These are phyloP conservation scores for Augochlora pura DNA, from an alignment of 1,140 invertebrate species.

Conservation along the genomic window DNA sequence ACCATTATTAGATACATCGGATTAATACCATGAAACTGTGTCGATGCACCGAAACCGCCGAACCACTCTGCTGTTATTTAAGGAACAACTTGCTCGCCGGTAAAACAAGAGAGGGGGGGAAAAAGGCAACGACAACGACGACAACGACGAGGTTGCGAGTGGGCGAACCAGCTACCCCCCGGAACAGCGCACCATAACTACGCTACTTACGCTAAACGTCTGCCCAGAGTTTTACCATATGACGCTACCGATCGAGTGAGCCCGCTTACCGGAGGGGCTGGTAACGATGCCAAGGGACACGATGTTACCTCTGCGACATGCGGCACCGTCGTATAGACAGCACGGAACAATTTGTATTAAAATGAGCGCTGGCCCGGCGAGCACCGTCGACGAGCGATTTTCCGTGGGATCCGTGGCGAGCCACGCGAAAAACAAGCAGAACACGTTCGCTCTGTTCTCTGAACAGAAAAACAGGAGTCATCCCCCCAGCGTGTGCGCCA, in stretches of 20 bases:
- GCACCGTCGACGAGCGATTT: slow-evolving; percentile 44
- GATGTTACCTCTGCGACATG: slow-evolving; percentile 62
- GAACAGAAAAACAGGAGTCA: no score
- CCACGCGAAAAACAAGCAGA: neutral
- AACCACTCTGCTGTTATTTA: no score
- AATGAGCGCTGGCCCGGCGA: slow-evolving; percentile 63
- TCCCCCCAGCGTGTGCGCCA: no score
- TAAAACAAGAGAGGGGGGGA: no score
- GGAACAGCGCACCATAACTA: slow-evolving; percentile 20
- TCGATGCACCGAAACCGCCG: no score
- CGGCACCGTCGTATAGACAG: slow-evolving; percentile 57
- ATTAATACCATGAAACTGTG: no score
- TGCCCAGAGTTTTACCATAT: slow-evolving; percentile 56
- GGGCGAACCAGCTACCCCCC: slow-evolving; percentile 6
- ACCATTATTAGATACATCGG: no score
- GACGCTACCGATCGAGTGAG: slow-evolving; percentile 58
- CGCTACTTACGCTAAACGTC: slow-evolving; percentile 25
- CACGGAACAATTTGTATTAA: slow-evolving; percentile 72
- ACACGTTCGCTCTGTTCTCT: neutral
- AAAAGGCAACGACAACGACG: neutral
- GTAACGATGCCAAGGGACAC: slow-evolving; percentile 61
- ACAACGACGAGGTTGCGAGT: neutral
- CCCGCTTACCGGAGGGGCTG: slow-evolving; percentile 55
- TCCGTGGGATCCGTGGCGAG: neutral
- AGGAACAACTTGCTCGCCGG: no score